A percentile compares a stretch with the other conserved stretches of the same genome.
Conservation (phyloP, 1,140 invertebrate genomes). For the Euura saliciscinereae region DNA sequence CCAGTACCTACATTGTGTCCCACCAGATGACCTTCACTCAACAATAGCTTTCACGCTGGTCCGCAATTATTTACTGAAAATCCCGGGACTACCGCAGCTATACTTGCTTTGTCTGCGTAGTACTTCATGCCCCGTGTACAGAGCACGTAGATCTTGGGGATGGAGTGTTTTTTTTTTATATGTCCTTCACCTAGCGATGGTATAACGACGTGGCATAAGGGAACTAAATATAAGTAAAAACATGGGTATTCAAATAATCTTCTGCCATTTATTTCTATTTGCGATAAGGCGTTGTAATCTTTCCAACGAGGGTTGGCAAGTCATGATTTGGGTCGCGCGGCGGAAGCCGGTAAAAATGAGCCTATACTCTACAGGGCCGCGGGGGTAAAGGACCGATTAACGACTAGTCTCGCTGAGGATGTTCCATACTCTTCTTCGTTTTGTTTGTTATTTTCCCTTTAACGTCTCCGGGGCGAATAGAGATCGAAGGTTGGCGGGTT, state of each 20-base stretch:
- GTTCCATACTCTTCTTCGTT: constrained; percentile 1
- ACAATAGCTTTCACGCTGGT: too few relatives aligned
- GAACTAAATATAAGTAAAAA: neutral
- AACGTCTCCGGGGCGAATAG: neutral
- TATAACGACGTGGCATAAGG: neutral
- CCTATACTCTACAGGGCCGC: neutral
- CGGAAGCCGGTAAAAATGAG: constrained; percentile 4
- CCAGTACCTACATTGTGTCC: too few relatives aligned
- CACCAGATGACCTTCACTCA: too few relatives aligned
- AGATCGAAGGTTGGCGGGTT: too few relatives aligned
- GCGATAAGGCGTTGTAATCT: constrained; percentile 1
- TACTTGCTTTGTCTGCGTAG: too few relatives aligned
- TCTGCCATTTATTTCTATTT: neutral
- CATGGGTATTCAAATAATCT: neutral
- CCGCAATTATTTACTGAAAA: too few relatives aligned
- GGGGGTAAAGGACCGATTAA: neutral
- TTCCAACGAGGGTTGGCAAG: neutral
- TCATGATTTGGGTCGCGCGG: neutral
- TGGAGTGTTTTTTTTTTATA: too few relatives aligned
- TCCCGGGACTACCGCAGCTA: too few relatives aligned
- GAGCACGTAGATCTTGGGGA: too few relatives aligned
- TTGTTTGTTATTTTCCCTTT: constrained; percentile 7
- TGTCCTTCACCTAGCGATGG: neutral
- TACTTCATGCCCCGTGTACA: too few relatives aligned
- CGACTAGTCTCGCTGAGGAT: neutral